These are phyloP conservation scores for Prolemur simus DNA, from an alignment of 2,113 vertebrate species.

Conservation along the genomic window DNA sequence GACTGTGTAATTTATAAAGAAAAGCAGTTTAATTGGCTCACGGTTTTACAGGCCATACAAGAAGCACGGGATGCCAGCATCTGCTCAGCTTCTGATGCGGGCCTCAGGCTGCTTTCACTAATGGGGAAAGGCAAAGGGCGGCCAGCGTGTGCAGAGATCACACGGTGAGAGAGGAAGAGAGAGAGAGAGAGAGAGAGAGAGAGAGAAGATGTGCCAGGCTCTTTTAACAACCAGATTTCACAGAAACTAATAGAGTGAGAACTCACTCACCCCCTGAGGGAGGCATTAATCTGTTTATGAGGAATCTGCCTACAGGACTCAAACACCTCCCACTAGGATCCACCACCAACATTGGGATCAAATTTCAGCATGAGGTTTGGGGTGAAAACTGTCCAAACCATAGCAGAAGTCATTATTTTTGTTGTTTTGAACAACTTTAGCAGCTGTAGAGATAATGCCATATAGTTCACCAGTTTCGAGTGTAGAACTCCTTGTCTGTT, in stretches of 20 bases:
- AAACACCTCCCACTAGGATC: neutral
- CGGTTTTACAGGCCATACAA: neutral
- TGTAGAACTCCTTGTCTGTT: neutral
- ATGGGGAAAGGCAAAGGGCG: neutral
- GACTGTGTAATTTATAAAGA: neutral
- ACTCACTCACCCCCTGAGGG: neutral
- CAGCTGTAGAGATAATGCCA: neutral
- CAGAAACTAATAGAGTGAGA: neutral
- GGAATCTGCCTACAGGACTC: neutral
- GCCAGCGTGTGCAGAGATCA: neutral
- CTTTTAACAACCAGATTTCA: neutral
- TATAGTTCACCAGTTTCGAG: neutral
- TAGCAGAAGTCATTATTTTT: neutral
- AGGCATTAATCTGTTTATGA: neutral
- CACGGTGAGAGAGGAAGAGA: neutral
- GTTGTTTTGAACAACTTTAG: neutral
- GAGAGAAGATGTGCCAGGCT: neutral
- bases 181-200: too few species aligned
- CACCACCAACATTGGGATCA: neutral
- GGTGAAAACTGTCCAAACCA: neutral
- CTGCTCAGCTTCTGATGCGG: neutral
- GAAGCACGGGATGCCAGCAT: neutral
- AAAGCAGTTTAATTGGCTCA: neutral
- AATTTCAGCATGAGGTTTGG: neutral
- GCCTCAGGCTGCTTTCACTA: neutral